phyloP scores from a whole-genome alignment of 1,140 invertebrate species.

The Anoplophora glabripennis region DNA sequence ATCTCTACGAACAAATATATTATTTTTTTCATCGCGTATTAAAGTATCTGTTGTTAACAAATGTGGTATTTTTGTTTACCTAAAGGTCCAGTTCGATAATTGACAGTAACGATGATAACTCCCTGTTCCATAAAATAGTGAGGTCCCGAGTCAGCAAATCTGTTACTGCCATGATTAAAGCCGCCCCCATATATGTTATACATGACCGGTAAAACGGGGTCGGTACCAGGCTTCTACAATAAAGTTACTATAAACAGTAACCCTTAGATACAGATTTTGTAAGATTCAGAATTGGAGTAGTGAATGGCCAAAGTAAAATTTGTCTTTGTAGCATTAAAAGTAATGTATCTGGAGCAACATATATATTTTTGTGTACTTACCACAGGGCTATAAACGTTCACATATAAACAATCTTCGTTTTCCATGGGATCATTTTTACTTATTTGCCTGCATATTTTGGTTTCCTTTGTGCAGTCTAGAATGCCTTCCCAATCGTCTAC shows the following conservation, averaged over 20 bases:
- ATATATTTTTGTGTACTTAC: neutral
- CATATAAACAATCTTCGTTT: constrained; percentile 23
- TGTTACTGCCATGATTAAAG: neutral
- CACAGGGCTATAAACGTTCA: constrained; percentile 21
- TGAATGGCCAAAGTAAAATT: neutral
- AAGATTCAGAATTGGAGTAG: neutral
- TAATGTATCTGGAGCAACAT: no score
- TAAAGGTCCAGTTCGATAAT: neutral
- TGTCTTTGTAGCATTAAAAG: no score
- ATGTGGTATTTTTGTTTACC: neutral
- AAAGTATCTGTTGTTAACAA: no score
- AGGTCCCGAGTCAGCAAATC: neutral
- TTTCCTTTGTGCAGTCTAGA: constrained; percentile 13
- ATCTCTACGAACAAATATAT: no score
- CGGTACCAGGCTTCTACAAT: neutral
- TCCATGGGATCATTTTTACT: constrained; percentile 8
- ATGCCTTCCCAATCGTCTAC: constrained; percentile 9
- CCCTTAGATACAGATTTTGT: no score
- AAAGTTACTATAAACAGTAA: neutral
- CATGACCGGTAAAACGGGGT: neutral
- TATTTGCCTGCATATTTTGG: constrained; percentile 13
- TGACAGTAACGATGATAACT: neutral
- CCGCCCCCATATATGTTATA: constrained; percentile 1
- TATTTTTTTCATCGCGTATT: no score
- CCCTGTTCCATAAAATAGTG: constrained; percentile 3